Evolutionary conservation across 2,888 invertebrate species (phyloP), one percentile per base, ranked within the genome.

Genomic region (Epirrhoe tristata): DNA sequence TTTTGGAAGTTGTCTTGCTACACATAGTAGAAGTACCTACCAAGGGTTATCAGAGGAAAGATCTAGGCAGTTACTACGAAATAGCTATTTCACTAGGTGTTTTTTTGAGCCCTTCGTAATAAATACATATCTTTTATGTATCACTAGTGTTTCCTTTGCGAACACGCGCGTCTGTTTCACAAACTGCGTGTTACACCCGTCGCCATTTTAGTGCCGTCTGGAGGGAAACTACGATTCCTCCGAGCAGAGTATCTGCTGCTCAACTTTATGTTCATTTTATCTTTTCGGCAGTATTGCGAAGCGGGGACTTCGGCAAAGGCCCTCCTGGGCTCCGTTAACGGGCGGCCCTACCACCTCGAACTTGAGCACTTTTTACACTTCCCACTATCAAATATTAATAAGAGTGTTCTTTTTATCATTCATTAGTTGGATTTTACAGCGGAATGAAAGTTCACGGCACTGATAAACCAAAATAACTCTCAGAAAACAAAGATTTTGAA

Each of bases 191-290:
- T 79, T 71, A 55, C 64, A 71, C 75, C 74, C 85, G 82, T 86
- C 83, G 81, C 82, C 81, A 82, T 85, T 87, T 90, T 89, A 93
- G 87, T 90, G 87, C 80, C 91, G 88, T 82, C 93, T 81, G 73
- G 93, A 93, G 93, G 83, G 83, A 90, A 81, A 90, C 92, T 91
- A 91, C 88, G 90, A 91, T 88, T 91, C 93, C 92, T 91, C 86
- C 77, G 91, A 88, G 93, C 89, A 79, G 87, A 87, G 86, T 91
- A 92, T 92, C 90, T 88, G 83, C 88, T 90, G 84, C 90, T 92
- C 89, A 92, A 93, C 88, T 92, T 93, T 93, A 93, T 90, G 92
- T 93, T 91, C 91, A 89, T 93, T 93, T 93, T 93, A 93, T 93
- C 91, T 93, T 92, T 93, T 89, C 87, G 90, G 86, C 87, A 87